Evolutionary conservation across 2,113 vertebrate species (phyloP).

Genomic region (Balaeniceps rex): DNA sequence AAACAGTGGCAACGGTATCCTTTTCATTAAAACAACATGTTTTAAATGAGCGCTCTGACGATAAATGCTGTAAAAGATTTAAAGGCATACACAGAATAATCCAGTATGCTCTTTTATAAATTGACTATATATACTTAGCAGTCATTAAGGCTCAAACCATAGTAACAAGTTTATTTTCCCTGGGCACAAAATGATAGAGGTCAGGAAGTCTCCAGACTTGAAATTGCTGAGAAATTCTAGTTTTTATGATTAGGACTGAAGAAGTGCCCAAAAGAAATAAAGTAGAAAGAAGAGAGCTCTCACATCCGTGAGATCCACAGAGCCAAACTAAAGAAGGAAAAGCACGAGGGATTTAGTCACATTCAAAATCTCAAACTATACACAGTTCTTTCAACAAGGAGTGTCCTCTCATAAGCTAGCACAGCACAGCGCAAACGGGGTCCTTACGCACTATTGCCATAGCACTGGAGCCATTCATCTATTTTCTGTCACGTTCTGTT

Average conservation of each 20-base stretch:
- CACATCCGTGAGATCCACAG: neutral
- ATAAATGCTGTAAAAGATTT: constrained; percentile 29
- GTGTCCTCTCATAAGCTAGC: neutral
- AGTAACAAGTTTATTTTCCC: constrained; percentile 50
- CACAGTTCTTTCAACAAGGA: neutral
- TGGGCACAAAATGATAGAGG: constrained; percentile 6
- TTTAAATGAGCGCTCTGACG: constrained; percentile 30
- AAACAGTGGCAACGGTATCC: constrained; percentile 35
- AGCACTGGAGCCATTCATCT: constrained; percentile 21
- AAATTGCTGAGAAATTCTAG: constrained; percentile 42
- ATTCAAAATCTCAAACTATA: neutral
- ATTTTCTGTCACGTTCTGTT: constrained; percentile 45
- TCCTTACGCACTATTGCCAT: neutral
- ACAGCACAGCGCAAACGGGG: neutral
- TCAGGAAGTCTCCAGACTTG: constrained; percentile 14
- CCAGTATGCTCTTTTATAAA: neutral
- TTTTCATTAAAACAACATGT: constrained; percentile 60
- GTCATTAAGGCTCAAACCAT: constrained; percentile 2
- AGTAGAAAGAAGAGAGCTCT: constrained; percentile 7
- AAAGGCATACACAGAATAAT: constrained; percentile 13
- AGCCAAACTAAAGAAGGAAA: constrained; percentile 42
- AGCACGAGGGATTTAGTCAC: constrained; percentile 29
- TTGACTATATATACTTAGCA: neutral
- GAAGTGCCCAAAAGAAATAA: constrained; percentile 51
- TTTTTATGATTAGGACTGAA: constrained; percentile 26